Base-by-base conservation (phyloP, 2,888 invertebrate genomes). In the Rosalia funebris region DNA sequence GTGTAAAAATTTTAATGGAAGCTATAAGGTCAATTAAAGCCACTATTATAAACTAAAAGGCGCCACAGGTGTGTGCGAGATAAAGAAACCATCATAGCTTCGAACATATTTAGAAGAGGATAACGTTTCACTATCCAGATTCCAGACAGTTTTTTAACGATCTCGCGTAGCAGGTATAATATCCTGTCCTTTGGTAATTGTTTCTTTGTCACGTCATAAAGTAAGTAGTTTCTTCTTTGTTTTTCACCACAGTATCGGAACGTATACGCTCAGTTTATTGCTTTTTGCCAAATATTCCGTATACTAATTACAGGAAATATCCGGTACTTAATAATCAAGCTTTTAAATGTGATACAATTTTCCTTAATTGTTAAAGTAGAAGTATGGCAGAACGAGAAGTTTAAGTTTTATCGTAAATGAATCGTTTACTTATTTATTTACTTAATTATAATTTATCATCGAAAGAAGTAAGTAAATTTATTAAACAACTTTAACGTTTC, bases 151-250 rank as follows among this genome's bases (percentile, higher is more conserved):
- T 76, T 76, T 76, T 77, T 76, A 75, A 75, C 71, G 75, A 75
- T 73, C 73, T 71, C 72, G 69, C 71, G 69, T 71, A 72, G 70
- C 66, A 62, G 66, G 65, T 71, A 69, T 76, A 76, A 77, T 75
- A 75, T 74, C 75, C 76, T 71, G 74, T 73, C 75, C 71, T 72
- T 73, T 70, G 63, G 72, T 74, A 71, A 75, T 76, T 74, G 76
- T 78, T 77, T 73, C 72, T 73, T 75, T 74, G 76, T 77, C 77
- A 77, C 77, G 74, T 77, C 75, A 75, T 77, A 75, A 77, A 77
- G 70, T 63, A 68, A 54, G 44, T 53, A 20, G 53, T 25, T 56
- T 47, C 52, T 42, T 47, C 48, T 36, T 17, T 44, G 14, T 50
- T 36, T 3, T 15, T n/a, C 25, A 25, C 9, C 25, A 25, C 25